Evolutionary conservation across 1,140 invertebrate species (phyloP), one percentile per base, ranked within the genome.

Genomic region (Aphaenogaster rudis): DNA sequence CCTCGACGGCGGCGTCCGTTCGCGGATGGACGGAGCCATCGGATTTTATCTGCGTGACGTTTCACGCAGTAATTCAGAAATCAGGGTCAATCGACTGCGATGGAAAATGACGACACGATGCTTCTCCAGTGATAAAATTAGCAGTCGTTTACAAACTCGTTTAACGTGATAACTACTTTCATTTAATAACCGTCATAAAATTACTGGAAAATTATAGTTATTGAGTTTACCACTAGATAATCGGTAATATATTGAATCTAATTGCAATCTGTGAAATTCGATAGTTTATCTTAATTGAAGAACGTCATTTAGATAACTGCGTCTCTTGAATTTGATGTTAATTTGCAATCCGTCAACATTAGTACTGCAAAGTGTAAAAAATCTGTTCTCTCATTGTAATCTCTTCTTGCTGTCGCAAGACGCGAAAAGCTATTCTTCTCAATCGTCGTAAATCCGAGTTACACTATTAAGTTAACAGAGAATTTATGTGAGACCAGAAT

Each of bases 1-100:
- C 61, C 80, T 61, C 80, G 76, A 72, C 59, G 52, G n/a, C 42
- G 69, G 21, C 54, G 52, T 82, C 66, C 36, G 57, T 64, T 61
- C 28, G 52, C 54, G 80, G 21, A 74, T 74, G 61, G 74, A 45
- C 79, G 79, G 50, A 81, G 54, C 54, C 52, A 48, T 84, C 28
- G 33, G 54, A 76, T 74, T 74, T 61, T 74, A 84, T 61, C 42
- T 48, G 52, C 28, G 54, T 39, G 42, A 82, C n/a, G 28, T 42
- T 82, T 72, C 28, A 72, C 36, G 39, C 2, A 13, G 15, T 6
- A 82, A 48, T 28, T 74, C 28, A 48, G 39, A 54, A 13, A 82
- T 82, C 28, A 82, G 42, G 39, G 50, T 59, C 66, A 71, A 81
- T 45, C 64, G 52, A 21, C 21, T 71, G 52, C 59, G 59, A 63